Evolutionary conservation across 2,113 vertebrate species (phyloP).

Genomic region (Mormyrus lacerda): DNA sequence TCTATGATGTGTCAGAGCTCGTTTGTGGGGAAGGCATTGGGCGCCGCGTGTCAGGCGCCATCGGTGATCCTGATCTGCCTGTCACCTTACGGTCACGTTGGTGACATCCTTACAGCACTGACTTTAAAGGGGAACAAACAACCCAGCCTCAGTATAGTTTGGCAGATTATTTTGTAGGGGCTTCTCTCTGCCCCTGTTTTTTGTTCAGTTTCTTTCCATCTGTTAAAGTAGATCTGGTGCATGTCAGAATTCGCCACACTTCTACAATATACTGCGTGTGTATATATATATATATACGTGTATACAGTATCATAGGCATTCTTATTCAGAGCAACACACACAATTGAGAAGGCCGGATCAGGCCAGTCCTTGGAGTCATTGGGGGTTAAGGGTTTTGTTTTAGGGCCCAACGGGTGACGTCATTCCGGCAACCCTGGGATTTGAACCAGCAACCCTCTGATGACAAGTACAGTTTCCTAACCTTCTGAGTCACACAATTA

Average conservation of each 20-base stretch:
- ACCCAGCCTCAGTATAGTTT: background rate
- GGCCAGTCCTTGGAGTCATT: background rate
- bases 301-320: background rate
- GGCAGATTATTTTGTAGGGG: background rate
- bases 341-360: background rate
- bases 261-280: background rate
- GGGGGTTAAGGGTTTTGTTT: background rate
- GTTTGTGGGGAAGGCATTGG: background rate
- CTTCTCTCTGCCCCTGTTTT: background rate
- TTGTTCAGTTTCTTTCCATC: background rate
- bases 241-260: background rate
- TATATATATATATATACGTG: background rate
- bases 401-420: background rate
- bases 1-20: background rate
- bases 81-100: background rate
- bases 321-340: background rate
- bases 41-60: background rate
- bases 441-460: background rate
- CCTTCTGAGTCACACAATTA: background rate
- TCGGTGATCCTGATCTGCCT: background rate
- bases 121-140: background rate
- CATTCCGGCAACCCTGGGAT: background rate
- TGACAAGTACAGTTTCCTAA: background rate
- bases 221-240: background rate
- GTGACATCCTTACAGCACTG: background rate